Evolutionary conservation across 2,888 invertebrate species (phyloP), one percentile per base, ranked within the genome.

Genomic region (Lutraria lutraria): DNA sequence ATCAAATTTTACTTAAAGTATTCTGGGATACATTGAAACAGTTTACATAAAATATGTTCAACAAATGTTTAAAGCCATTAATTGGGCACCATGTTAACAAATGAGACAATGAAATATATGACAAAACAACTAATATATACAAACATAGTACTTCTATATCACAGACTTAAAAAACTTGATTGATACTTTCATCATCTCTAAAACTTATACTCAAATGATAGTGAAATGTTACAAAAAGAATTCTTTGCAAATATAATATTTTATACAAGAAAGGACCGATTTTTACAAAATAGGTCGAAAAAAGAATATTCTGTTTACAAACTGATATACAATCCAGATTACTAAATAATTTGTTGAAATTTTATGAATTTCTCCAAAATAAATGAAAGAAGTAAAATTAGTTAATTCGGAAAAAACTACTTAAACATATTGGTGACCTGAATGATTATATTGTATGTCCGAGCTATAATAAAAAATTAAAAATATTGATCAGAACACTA

Each of bases 21-120:
- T 3, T 13, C 3, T 68, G 25, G 25, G 25, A 68, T 68, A 68
- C 63, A 68, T 0, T 25, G 25, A 68, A 68, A 68, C 25, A 68
- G 10, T n/a, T 13, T 25, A 68, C n/a, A 68, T 68, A 25, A 68
- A 83, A 83, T 79, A 72, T 68, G 68, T 60, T 83, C 81, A 68
- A 72, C 72, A 52, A 83, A 31, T 54, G 79, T 85, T 85, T 85
- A 79, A 34, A 79, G 85, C 85, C 85, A 31, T 76, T 76, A 79
- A 29, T 52, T 34, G 54, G 85, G 85, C 85, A 85, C 79, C 52
- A 25, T 79, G 31, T 79, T 79, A 85, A 85, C 85, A 85, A 85
- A 85, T 72, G 85, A 85, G 85, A 85, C 85, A 85, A 79, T 83
- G 68, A 63, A 60, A 83, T 72, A 76, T 53, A 85, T 54, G 85